Conservation (phyloP, 2,888 invertebrate species). For the Perithous albicinctus region DNA sequence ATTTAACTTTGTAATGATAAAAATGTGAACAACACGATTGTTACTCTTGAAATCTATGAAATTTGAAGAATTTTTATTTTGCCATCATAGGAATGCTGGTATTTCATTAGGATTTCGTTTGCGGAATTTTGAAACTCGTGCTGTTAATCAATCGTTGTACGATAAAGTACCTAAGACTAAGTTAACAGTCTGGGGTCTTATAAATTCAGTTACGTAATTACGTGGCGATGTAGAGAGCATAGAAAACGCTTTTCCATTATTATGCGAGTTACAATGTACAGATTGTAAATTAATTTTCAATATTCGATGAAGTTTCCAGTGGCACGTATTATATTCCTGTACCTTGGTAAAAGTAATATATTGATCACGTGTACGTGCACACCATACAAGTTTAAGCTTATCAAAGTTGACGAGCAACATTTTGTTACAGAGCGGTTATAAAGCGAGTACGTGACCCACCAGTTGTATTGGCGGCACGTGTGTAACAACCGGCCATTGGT, state of each 20-base stretch:
- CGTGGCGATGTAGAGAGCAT: background rate
- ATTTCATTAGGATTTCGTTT: too few species aligned
- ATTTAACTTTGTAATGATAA: too few species aligned
- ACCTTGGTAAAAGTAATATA: background rate
- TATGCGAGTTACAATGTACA: conserved; percentile 12
- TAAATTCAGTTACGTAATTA: background rate
- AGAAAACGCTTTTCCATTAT: background rate
- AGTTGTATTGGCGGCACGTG: background rate
- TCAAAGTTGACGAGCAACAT: conserved; percentile 42
- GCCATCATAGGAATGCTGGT: too few species aligned
- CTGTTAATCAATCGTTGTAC: background rate
- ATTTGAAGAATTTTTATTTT: too few species aligned
- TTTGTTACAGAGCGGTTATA: conserved; percentile 9
- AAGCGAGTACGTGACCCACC: conserved; percentile 15
- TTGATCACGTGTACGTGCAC: conserved; percentile 14
- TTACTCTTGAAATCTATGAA: too few species aligned
- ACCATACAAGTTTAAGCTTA: conserved; percentile 19
- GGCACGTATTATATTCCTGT: conserved; percentile 10
- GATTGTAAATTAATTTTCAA: conserved; percentile 52
- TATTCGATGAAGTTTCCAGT: conserved; percentile 31
- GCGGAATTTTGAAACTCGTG: background rate
- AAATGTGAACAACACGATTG: too few species aligned
- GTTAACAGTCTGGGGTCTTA: background rate
- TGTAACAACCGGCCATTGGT: background rate
- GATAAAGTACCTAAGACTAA: background rate